Evolutionary conservation across 2,113 vertebrate genomes (phyloP), one percentile per base, ranked within the genome.

Genomic region (Bubo blakistoni): DNA sequence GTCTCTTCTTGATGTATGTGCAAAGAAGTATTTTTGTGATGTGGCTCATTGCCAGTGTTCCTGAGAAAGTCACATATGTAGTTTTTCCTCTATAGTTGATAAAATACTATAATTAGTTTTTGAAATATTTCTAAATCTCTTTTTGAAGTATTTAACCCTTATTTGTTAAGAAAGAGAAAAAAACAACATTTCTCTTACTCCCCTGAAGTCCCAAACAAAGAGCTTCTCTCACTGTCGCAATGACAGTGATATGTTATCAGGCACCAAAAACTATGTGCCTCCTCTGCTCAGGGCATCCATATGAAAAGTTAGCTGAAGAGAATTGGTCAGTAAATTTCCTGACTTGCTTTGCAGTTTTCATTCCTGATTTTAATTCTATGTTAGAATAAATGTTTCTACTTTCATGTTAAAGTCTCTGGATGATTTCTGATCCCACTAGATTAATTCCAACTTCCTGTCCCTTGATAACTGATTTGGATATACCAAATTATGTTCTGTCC

Each of bases 1-100:
- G 38, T 86, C 66, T 86, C 46, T 82, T 85, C 81, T 90, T 83
- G 67, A 51, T 78, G 29, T 80, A 91, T 32, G 29, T 70, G 54
- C 59, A 74, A 86, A 73, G 70, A 82, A 88, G n/a, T 89, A 95
- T 94, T 97, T 95, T 90, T 85, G 86, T 83, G 57, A 57, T 70
- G 46, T 96, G 95, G 94, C 87, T 93, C 21, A 18, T 71, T 95
- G 71, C 96, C 95, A 94, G 63, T 63, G 81, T 90, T 96, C 91
- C 88, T 83, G 81, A 94, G 89, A 95, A 96, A 97, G 77, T 90
- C 92, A 62, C 96, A 79, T 72, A 88, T 46, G 67, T 78, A 76
- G 25, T 71, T 90, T 86, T 96, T 72, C 58, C 34, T 87, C 76
- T 88, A 22, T 90, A 87, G 13, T 30, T 89, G 62, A 52, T 88